Evolutionary conservation across 2,113 vertebrate genomes (phyloP).

Genomic region (Poicephalus gulielmi): DNA sequence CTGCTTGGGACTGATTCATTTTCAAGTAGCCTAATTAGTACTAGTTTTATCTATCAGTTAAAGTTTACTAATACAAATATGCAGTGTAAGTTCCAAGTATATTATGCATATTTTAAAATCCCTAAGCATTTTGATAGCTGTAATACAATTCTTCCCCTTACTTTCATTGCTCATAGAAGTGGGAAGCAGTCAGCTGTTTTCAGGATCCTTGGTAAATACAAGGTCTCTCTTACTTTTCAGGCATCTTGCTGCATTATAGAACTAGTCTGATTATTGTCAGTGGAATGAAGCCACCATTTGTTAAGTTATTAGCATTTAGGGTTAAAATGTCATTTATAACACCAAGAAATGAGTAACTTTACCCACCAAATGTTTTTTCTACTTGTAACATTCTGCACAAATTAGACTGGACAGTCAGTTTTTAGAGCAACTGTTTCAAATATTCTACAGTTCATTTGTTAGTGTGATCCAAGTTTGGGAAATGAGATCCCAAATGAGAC

Average conservation of each 20-base stretch:
- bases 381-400: not conserved
- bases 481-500: not conserved
- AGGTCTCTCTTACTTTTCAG: not conserved
- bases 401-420: not conserved
- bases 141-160: not conserved
- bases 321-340: not conserved
- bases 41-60: not conserved
- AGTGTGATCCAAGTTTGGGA: not conserved
- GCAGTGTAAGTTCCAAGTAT: not conserved
- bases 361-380: not conserved
- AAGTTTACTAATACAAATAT: not conserved
- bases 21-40: conserved; percentile 39
- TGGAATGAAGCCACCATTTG: not conserved
- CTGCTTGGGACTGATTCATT: not conserved
- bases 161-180: not conserved
- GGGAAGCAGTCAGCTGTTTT: not conserved
- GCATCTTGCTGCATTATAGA: not conserved
- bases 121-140: not conserved
- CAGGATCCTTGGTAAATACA: not conserved
- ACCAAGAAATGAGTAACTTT: not conserved
- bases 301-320: not conserved
- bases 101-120: conserved; percentile 13
- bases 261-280: not conserved
- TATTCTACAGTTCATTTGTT: not conserved
- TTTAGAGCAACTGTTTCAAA: not conserved